Evolutionary conservation across 2,113 vertebrate genomes (phyloP).

Genomic region (Zapornia atra): DNA sequence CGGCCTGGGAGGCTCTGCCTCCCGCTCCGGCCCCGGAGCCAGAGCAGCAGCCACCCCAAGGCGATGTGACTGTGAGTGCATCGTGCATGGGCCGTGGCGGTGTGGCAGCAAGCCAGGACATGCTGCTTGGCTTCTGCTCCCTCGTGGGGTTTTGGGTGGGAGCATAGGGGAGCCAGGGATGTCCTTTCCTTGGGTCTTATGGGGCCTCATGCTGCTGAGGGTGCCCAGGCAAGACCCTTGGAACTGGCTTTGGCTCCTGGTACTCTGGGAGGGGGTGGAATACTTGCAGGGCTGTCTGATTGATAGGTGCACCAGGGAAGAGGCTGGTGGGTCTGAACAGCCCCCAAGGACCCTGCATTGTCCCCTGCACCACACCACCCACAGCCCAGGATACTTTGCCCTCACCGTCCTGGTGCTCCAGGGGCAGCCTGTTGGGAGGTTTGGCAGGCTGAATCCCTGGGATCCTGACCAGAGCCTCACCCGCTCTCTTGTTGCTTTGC

Average conservation of each 20-base stretch:
- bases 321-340: not conserved
- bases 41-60: not conserved
- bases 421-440: not conserved
- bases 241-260: not conserved
- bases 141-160: not conserved
- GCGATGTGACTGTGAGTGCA: not conserved
- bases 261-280: not conserved
- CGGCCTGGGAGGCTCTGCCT: slow-evolving; percentile 53
- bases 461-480: not conserved
- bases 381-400: not conserved
- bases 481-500: slow-evolving; percentile 31
- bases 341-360: too few relatives aligned
- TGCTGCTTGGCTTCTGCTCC: not conserved
- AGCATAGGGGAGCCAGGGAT: not conserved
- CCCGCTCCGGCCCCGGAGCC: fast-evolving
- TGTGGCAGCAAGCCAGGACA: not conserved
- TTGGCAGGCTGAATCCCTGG: not conserved
- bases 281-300: not conserved
- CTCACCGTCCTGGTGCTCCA: not conserved
- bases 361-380: too few relatives aligned
- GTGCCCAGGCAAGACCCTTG: fast-evolving
- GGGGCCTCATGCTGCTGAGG: fast-evolving
- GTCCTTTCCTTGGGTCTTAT: not conserved
- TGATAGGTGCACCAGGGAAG: fast-evolving
- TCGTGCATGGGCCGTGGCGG: fast-evolving